These are phyloP conservation scores for Alviniconcha marisindica DNA, from an alignment of 1,140 invertebrate species.

Conservation along the genomic window DNA sequence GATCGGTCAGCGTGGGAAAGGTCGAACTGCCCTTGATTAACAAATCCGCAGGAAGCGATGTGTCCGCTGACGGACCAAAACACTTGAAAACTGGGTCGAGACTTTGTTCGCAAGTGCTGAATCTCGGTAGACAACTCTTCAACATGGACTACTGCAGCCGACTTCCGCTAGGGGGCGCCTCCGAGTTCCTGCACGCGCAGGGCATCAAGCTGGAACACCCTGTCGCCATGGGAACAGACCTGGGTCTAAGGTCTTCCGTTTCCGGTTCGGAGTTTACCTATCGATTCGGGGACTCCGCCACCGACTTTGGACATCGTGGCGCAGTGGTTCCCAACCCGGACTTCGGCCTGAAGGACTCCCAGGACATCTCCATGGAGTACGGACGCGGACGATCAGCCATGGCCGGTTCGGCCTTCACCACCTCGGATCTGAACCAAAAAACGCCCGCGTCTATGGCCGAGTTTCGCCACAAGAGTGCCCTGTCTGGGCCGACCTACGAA, in stretches of 20 bases:
- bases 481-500: background rate
- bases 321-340: background rate
- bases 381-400: conserved; percentile 12
- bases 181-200: conserved; percentile 38
- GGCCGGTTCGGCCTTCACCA: background rate
- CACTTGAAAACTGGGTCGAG: too few species aligned
- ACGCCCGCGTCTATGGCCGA: background rate
- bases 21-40: too few species aligned
- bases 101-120: too few species aligned
- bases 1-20: too few species aligned
- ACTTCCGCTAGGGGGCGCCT: conserved; percentile 36
- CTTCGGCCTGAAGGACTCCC: conserved; percentile 19
- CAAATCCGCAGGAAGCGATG: too few species aligned
- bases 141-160: conserved; percentile 34
- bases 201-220: conserved; percentile 34
- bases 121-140: too few species aligned
- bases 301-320: conserved; percentile 15
- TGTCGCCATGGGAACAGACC: conserved; percentile 20
- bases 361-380: conserved; percentile 10
- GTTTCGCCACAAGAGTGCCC: background rate
- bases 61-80: too few species aligned
- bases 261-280: conserved; percentile 10
- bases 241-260: conserved; percentile 21
- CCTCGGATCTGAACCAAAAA: conserved; percentile 20
- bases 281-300: conserved; percentile 12